Base-by-base conservation (phyloP, 2,113 vertebrate genomes). In the Rhodinocichla rosea region DNA sequence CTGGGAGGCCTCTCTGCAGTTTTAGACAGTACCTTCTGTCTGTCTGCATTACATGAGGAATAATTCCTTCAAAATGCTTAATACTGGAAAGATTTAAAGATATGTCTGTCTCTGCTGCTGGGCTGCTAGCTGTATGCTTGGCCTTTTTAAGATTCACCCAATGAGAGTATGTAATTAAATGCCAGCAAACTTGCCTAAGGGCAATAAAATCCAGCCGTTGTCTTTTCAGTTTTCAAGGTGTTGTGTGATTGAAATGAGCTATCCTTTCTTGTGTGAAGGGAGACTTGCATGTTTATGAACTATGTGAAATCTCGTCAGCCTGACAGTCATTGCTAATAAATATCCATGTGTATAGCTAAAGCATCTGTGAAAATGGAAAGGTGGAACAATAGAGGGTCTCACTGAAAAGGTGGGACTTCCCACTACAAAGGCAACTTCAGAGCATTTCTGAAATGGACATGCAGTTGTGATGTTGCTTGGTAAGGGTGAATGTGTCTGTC, bases 151-250 rank as follows among this genome's bases (percentile, higher is more conserved):
- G 62, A 92, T 75, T 85, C 59, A 76, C n/a, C 70, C 74, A 83
- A 82, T 87, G 71, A 95, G 62, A 83, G 21, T 73, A 28, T 1
- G 24, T 68, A 97, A 94, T 91, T 95, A 91, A 94, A 94, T 94
- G 80, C 77, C 89, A 89, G 73, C 15, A 64, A 95, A 76, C 37
- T 85, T 95, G 74, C 94, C 87, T 76, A 28, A 69, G 70, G 87
- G 65, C 68, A 71, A 42, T 75, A 75, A 94, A 84, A 89, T 68
- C 26, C 59, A n/a, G 28, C 44, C 1, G 0, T 79, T 0, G 0
- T 49, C 78, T 88, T 79, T 78, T 21, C 55, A 53, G 69, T 87
- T 92, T 93, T 77, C n/a, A 75, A 68, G 53, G 49, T 0, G 0
- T 37, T 80, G 42, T 80, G 55, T 57, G 75, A 86, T 69, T 91